A percentile compares a stretch with the other conserved stretches of the same genome.
Evolutionary conservation across 2,797 vertebrate genomes (phyloP).

Genomic region (Syngnathus rostellatus): DNA sequence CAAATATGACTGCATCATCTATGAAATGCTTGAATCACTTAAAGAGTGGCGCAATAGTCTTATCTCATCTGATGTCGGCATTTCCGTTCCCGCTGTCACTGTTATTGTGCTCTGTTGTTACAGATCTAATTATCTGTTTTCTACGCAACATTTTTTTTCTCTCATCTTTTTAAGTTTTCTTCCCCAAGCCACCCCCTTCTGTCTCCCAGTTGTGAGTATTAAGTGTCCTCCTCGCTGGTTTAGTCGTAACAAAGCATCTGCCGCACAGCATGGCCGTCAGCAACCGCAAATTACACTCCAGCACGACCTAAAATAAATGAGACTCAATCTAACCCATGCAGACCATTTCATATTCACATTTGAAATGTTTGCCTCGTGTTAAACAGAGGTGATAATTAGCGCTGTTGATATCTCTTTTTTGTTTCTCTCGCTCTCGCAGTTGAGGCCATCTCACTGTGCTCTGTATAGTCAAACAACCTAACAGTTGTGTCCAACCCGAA

Average conservation of each 20-base stretch:
- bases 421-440: conserved; percentile 19
- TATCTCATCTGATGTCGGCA: conserved; percentile 36
- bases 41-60: conserved; percentile 30
- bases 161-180: conserved; percentile 39
- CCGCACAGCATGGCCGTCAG: conserved; percentile 45
- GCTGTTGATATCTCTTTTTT: conserved; percentile 20
- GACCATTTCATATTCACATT: conserved; percentile 45
- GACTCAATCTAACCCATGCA: conserved; percentile 43
- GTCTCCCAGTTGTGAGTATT: conserved; percentile 16
- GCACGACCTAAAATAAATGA: conserved; percentile 58
- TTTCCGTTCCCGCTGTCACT: conserved; percentile 51
- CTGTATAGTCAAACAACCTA: conserved; percentile 12
- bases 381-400: conserved; percentile 57
- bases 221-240: conserved; percentile 47
- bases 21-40: conserved; percentile 28
- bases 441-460: conserved; percentile 25
- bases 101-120: conserved; percentile 53
- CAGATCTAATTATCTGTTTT: conserved; percentile 58
- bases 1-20: conserved; percentile 28
- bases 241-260: conserved; percentile 58
- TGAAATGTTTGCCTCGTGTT: conserved; percentile 48
- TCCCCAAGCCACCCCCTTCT: conserved; percentile 15
- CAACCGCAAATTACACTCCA: conserved; percentile 56
- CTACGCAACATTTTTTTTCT: conserved; percentile 17
- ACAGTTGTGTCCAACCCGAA: conserved; percentile 15